A percentile compares a stretch with the other conserved stretches of the same genome.
These are phyloP conservation scores for Melanophora roralis DNA, from an alignment of 2,888 invertebrate species.

Conservation along the genomic window DNA sequence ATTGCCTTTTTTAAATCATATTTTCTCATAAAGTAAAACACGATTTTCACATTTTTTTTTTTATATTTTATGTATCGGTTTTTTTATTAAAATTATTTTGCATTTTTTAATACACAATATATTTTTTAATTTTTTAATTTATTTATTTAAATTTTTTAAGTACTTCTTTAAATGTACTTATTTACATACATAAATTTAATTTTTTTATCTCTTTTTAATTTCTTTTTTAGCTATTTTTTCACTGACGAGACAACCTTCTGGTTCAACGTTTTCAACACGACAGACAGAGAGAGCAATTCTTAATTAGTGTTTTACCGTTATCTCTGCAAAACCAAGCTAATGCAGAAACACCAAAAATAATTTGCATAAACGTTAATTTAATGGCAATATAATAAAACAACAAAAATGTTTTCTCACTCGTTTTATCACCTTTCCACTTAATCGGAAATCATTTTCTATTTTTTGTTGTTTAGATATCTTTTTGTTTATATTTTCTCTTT, in stretches of 20 bases:
- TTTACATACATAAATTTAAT: slow-evolving; percentile 1
- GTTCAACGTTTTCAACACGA: slow-evolving; percentile 49
- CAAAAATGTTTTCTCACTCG: slow-evolving; percentile 3
- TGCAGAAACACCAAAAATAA: neutral
- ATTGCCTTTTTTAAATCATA: neutral
- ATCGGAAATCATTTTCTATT: neutral
- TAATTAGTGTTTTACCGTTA: slow-evolving; percentile 44
- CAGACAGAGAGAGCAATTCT: slow-evolving; percentile 32
- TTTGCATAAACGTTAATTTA: slow-evolving; percentile 34
- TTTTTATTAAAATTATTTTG: too few species aligned
- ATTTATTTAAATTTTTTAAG: neutral
- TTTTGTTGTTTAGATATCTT: neutral
- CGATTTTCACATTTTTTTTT: too few species aligned
- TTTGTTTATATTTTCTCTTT: slow-evolving; percentile 39
- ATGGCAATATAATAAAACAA: neutral
- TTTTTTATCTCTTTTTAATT: slow-evolving; percentile 3
- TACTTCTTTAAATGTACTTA: neutral
- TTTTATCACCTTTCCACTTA: slow-evolving; percentile 10
- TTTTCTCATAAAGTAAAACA: too few species aligned
- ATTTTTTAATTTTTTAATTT: neutral
- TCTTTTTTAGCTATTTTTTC: neutral
- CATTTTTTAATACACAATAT: too few species aligned
- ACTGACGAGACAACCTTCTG: slow-evolving; percentile 35
- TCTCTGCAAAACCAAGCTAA: slow-evolving; percentile 11
- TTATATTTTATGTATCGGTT: too few species aligned